Evolutionary conservation across 1,140 invertebrate genomes (phyloP).

Genomic region (Branchinecta lindahli): DNA sequence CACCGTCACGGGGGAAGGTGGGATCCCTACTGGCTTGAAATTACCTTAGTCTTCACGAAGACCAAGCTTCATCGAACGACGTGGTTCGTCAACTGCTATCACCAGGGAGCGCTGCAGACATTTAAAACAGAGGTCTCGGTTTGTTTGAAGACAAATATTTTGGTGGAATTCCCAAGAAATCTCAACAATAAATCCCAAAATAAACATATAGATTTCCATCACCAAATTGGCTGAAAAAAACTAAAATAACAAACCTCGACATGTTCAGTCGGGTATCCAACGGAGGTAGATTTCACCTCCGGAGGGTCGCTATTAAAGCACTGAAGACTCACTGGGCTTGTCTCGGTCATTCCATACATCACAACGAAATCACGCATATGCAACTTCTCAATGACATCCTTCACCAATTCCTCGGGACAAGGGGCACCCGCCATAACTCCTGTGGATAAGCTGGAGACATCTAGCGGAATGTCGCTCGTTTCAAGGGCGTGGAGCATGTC

Average conservation of each 20-base stretch:
- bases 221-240: too few relatives aligned
- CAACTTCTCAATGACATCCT: conserved; percentile 41
- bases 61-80: too few relatives aligned
- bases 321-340: conserved; percentile 56
- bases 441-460: conserved; percentile 34
- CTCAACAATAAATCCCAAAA: too few relatives aligned
- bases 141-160: too few relatives aligned
- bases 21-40: too few relatives aligned
- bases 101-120: too few relatives aligned
- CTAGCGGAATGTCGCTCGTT: conserved; percentile 25
- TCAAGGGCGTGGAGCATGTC: conserved; percentile 44
- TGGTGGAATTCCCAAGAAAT: too few relatives aligned
- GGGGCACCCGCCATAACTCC: conserved; percentile 58
- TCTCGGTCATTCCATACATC: conserved; percentile 77
- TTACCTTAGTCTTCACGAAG: too few relatives aligned
- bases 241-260: conserved; percentile 47
- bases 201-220: too few relatives aligned
- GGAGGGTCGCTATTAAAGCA: conserved; percentile 44
- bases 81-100: too few relatives aligned
- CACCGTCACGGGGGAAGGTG: too few relatives aligned
- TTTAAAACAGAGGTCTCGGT: too few relatives aligned
- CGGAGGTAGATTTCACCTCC: conserved; percentile 48
- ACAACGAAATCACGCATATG: conserved; percentile 25
- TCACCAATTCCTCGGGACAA: conserved; percentile 52
- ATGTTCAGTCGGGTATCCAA: conserved; percentile 62